Evolutionary conservation across 1,140 invertebrate species (phyloP), one percentile per base, ranked within the genome.

Genomic region (Drosophila lacertosa): DNA sequence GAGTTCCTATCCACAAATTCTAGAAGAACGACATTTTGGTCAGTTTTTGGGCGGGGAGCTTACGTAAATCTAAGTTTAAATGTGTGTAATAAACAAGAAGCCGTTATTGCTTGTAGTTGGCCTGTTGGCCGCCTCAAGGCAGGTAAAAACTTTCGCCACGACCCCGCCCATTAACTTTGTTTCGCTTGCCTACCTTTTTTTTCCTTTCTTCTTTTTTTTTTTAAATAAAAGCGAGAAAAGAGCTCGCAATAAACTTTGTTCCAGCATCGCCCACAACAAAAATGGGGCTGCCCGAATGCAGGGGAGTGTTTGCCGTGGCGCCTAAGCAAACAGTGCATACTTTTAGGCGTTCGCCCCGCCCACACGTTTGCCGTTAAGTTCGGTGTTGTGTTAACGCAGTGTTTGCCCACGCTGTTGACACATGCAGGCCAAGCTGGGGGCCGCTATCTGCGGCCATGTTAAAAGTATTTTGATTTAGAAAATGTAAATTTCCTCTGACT

Each of bases 301-400:
- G 37, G 42, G 13, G 35, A 63, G 47, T 84, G 76, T 76, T 76
- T 80, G 62, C 55, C 22, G 42, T 35, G 42, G 33, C 37, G 50
- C 81, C 81, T 84, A 86, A 84, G 72, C 77, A 84, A 84, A 84
- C 81, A 77, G 65, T 74, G 81, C 60, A 86, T 77, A 81, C 82
- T 84, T 81, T 64, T 45, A 72, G 67, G 57, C 75, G 29, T 58
- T 37, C 7, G 62, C 37, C 29, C 54, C 4, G 26, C 62, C 62
- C 54, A 59, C 45, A 66, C 53, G 39, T 40, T 66, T 66, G 45
- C 45, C 37, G 54, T 58, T 66, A 57, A 35, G 62, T 59, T 53
- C n/a, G 53, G 40, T 29, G 53, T 35, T 66, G 53, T 71, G 62
- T 53, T 65, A 53, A 35, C 63, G 69, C 39, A 20, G 29, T 71